Base-by-base conservation (phyloP, 2,888 invertebrate species). In the Adela reaumurella region DNA sequence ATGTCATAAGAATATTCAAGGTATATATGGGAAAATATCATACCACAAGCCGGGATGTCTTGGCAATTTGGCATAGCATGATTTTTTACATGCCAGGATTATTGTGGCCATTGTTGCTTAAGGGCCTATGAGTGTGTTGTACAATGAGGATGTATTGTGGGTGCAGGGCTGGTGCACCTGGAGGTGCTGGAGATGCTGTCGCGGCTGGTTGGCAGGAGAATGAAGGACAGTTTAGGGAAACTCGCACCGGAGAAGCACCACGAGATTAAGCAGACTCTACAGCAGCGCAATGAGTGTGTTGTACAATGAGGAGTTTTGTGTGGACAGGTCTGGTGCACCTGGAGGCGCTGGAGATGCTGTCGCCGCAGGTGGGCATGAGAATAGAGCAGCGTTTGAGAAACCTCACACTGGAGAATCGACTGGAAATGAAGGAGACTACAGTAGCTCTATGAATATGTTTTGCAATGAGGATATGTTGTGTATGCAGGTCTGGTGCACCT, bases 101-200 rank as follows among this genome's bases (percentile, higher is more conserved):
- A n/a, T n/a, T n/a, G n/a, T n/a, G n/a, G n/a, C n/a, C n/a, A n/a
- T n/a, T n/a, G n/a, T n/a, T n/a, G n/a, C n/a, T n/a, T n/a, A n/a
- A n/a, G n/a, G n/a, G n/a, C n/a, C n/a, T n/a, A n/a, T n/a, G n/a
- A n/a, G n/a, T n/a, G n/a, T n/a, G n/a, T n/a, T n/a, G n/a, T n/a
- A n/a, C n/a, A n/a, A n/a, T n/a, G n/a, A n/a, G n/a, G n/a, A n/a
- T n/a, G n/a, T n/a, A n/a, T n/a, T n/a, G n/a, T n/a, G n/a, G n/a
- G n/a, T 67, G 19, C 63, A 82, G 85, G 91, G 10, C 70, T 95
- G 48, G 91, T 94, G 0, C 93, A 95, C 64, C 74, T 94, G 51
- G 96, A 96, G 77, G 95, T 95, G 0, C 67, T 96, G 43, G 94
- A 96, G 72, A 92, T 95, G 85, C 69, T 96, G 2, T 94, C 94